These are phyloP conservation scores for Poecile montanus DNA, from an alignment of 2,797 vertebrate genomes.

Conservation along the genomic window DNA sequence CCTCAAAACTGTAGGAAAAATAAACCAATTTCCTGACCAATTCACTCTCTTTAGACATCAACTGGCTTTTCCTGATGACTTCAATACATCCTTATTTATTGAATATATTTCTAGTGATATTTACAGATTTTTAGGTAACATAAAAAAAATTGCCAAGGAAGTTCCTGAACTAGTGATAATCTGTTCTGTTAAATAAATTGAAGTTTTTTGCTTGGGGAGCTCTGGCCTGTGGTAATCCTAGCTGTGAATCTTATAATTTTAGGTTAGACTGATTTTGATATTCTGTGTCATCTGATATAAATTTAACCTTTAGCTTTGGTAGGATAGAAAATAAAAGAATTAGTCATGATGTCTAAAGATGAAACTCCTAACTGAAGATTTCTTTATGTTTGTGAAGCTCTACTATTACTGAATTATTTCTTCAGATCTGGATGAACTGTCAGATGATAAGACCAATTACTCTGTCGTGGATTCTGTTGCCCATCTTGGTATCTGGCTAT, in stretches of 20 bases:
- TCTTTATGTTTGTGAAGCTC: background rate
- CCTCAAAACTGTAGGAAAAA: background rate
- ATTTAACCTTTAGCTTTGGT: background rate
- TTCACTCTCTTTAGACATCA: background rate
- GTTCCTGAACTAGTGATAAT: background rate
- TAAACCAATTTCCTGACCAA: background rate
- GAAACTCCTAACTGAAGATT: background rate
- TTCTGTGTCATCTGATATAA: background rate
- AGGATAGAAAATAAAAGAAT: background rate
- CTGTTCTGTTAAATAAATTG: background rate
- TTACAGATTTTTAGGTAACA: background rate
- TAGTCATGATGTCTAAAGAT: background rate
- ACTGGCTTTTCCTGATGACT: background rate
- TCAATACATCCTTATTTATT: background rate
- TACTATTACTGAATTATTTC: background rate
- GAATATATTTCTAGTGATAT: background rate
- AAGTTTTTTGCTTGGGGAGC: background rate
- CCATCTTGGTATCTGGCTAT: background rate
- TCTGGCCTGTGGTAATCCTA: background rate
- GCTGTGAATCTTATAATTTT: background rate
- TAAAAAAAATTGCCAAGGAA: background rate
- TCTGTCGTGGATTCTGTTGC: background rate
- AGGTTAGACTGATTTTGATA: background rate
- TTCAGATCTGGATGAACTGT: background rate
- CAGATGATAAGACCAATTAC: background rate